Conservation (phyloP, 2,888 invertebrate species). For the Oxycera nigricornis region DNA sequence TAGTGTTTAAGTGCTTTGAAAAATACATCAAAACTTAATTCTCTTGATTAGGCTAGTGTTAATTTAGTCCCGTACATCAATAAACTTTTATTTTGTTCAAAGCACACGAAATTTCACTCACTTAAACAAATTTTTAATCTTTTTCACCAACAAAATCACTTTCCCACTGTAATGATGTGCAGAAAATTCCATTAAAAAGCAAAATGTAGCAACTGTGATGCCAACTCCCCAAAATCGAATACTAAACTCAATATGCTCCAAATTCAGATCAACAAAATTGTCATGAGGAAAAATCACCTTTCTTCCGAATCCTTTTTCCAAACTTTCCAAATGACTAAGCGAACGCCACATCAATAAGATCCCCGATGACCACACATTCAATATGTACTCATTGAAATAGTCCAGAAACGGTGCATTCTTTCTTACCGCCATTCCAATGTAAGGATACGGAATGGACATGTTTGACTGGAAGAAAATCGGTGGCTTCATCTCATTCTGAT, state of each 20-base stretch:
- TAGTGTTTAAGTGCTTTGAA: too few relatives aligned
- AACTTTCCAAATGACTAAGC: not conserved
- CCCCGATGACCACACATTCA: not conserved
- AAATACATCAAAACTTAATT: too few relatives aligned
- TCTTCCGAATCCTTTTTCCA: not conserved
- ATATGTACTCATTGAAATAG: not conserved
- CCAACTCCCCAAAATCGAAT: not conserved
- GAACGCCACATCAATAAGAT: not conserved
- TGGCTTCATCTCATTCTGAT: not conserved
- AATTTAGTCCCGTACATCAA: too few relatives aligned
- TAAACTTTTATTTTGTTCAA: too few relatives aligned
- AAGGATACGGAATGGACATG: not conserved
- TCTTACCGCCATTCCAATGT: not conserved
- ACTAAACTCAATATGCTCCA: not conserved
- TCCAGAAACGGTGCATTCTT: not conserved
- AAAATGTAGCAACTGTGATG: not conserved
- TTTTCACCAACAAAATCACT: too few relatives aligned
- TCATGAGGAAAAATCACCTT: not conserved
- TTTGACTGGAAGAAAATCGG: not conserved
- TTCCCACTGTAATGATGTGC: too few relatives aligned
- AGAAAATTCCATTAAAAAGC: too few relatives aligned
- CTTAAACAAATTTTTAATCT: too few relatives aligned
- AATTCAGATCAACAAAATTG: not conserved
- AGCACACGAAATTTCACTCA: too few relatives aligned
- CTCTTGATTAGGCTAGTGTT: too few relatives aligned